Conservation (phyloP, 2,113 vertebrate species). For the Struthio camelus region DNA sequence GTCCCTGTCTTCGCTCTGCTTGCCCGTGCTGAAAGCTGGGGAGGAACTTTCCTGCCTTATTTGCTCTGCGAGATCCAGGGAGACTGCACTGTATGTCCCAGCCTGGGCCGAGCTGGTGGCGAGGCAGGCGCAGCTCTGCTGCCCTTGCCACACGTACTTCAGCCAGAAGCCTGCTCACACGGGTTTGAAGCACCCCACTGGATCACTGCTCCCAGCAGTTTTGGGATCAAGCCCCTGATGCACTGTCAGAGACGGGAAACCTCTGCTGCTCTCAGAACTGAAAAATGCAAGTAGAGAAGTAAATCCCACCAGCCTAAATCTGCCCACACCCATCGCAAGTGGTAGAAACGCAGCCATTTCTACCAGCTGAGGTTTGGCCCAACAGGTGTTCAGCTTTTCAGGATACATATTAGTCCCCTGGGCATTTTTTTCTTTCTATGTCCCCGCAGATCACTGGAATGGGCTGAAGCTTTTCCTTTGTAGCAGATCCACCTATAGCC, state of each 20-base stretch:
- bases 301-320: not conserved
- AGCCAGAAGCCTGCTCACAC: not conserved
- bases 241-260: not conserved
- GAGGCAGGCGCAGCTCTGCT: not conserved
- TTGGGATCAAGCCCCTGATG: not conserved
- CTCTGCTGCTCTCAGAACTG: not conserved
- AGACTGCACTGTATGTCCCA: accelerated
- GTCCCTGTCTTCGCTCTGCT: not conserved
- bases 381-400: not conserved
- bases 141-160: accelerated
- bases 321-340: not conserved
- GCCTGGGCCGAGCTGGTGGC: not conserved
- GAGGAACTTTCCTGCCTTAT: not conserved
- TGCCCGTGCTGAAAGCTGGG: not conserved
- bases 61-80: not conserved
- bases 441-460: not conserved
- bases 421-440: not conserved
- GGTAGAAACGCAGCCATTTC: not conserved
- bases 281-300: not conserved
- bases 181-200: not conserved
- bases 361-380: not conserved
- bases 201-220: not conserved
- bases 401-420: not conserved
- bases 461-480: not conserved
- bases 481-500: not conserved